phyloP scores from a whole-genome alignment of 2,797 vertebrate genomes.

The Myotis myotis region DNA sequence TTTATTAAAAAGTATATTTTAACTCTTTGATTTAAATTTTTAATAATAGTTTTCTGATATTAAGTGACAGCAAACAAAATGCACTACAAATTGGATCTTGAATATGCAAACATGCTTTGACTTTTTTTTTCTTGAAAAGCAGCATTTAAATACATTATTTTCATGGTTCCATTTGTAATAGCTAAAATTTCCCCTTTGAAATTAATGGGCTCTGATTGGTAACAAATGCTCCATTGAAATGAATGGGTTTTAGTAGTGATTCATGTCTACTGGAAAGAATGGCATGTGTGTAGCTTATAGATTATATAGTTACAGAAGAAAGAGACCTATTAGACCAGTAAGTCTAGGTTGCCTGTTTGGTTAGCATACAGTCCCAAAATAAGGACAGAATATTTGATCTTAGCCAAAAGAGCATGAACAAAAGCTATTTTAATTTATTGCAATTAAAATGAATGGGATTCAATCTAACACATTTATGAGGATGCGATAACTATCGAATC shows the following conservation, averaged over 20 bases:
- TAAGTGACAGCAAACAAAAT: background rate
- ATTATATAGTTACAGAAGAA: conserved; percentile 29
- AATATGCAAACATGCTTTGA: background rate
- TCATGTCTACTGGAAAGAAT: conserved; percentile 26
- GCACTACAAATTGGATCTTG: background rate
- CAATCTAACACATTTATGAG: conserved; percentile 73
- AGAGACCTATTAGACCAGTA: conserved; percentile 24
- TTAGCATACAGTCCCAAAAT: conserved; percentile 68
- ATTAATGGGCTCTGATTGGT: conserved; percentile 1
- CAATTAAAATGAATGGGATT: conserved; percentile 80
- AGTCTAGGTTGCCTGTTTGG: conserved; percentile 32
- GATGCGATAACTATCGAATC: conserved; percentile 71
- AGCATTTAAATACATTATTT: background rate
- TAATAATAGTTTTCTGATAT: background rate
- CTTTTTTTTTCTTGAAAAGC: background rate
- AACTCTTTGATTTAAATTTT: background rate
- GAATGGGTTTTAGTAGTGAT: background rate
- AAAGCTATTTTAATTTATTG: conserved; percentile 82
- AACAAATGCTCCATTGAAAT: conserved; percentile 41
- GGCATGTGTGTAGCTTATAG: background rate
- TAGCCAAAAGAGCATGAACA: conserved; percentile 80
- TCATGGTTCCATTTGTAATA: background rate
- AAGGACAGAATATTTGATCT: conserved; percentile 79
- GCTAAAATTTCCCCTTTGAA: conserved; percentile 38
- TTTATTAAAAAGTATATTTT: background rate